Evolutionary conservation across 2,113 vertebrate species (phyloP).

Genomic region (Pongo pygmaeus): DNA sequence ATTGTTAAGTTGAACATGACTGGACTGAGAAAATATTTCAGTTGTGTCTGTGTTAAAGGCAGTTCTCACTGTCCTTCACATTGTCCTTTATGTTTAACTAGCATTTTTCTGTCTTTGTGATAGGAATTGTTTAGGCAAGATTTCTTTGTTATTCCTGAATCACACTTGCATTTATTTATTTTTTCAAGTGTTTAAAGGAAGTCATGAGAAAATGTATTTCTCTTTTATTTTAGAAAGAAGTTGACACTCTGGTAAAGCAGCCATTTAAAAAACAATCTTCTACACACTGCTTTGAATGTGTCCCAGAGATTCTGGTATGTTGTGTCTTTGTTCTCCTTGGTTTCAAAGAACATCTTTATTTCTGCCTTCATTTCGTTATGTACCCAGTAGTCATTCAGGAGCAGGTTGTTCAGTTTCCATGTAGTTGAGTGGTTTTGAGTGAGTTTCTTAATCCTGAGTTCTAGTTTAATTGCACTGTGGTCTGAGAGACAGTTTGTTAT

Average conservation of each 20-base stretch:
- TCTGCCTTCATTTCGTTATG: too few relatives aligned
- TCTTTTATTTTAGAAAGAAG: constrained; percentile 19
- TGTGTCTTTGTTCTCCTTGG: too few relatives aligned
- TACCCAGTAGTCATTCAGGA: too few relatives aligned
- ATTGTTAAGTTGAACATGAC: constrained; percentile 17
- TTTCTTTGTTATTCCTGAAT: constrained; percentile 39
- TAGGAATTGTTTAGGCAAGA: constrained; percentile 1
- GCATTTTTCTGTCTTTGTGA: constrained; percentile 30
- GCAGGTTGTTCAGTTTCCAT: too few relatives aligned
- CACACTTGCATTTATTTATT: constrained; percentile 29
- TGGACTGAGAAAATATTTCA: background rate
- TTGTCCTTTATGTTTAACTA: background rate
- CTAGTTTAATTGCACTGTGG: too few relatives aligned
- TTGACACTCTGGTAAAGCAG: background rate
- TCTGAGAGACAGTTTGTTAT: too few relatives aligned
- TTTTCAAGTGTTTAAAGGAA: constrained; percentile 40
- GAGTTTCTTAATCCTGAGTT: too few relatives aligned
- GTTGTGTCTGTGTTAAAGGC: background rate
- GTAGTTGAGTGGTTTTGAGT: too few relatives aligned
- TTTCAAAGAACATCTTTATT: too few relatives aligned
- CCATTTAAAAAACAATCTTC: too few relatives aligned
- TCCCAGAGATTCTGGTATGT: too few relatives aligned
- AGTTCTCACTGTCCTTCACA: background rate
- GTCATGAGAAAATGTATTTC: background rate
- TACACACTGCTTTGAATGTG: too few relatives aligned